phyloP scores from a whole-genome alignment of 37 sponge, comb jelly and placozoan species.

The Axinella damicornis region DNA sequence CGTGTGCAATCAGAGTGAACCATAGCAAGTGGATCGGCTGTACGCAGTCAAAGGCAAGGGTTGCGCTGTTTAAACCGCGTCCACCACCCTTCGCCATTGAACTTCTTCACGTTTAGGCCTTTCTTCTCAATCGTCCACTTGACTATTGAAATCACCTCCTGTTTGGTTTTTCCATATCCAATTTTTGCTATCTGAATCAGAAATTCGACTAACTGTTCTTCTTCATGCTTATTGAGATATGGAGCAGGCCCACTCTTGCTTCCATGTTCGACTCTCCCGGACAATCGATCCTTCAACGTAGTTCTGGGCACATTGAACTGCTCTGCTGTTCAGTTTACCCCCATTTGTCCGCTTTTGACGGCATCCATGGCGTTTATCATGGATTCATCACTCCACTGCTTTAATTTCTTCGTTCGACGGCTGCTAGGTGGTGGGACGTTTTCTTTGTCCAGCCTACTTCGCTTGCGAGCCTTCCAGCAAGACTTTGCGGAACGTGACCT shows the following conservation, averaged over 20 bases:
- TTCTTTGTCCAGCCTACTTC: no score
- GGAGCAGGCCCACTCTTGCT: background rate
- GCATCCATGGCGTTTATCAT: no score
- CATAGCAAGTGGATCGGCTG: background rate
- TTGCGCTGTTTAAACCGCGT: slow-evolving; percentile 11
- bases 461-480: no score
- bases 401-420: no score
- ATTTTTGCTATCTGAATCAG: background rate
- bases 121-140: background rate
- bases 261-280: background rate
- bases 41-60: slow-evolving; percentile 3
- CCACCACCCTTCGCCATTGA: slow-evolving; percentile 41
- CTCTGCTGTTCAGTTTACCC: no score
- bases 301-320: background rate
- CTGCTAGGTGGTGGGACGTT: no score
- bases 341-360: no score
- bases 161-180: background rate
- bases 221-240: background rate
- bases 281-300: background rate
- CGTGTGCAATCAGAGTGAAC: slow-evolving; percentile 12
- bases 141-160: slow-evolving; percentile 11
- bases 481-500: no score
- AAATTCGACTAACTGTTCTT: background rate
- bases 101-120: background rate
- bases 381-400: no score